These are phyloP conservation scores for Lutjanus campechanus DNA, from an alignment of 2,797 vertebrate species.

Conservation along the genomic window DNA sequence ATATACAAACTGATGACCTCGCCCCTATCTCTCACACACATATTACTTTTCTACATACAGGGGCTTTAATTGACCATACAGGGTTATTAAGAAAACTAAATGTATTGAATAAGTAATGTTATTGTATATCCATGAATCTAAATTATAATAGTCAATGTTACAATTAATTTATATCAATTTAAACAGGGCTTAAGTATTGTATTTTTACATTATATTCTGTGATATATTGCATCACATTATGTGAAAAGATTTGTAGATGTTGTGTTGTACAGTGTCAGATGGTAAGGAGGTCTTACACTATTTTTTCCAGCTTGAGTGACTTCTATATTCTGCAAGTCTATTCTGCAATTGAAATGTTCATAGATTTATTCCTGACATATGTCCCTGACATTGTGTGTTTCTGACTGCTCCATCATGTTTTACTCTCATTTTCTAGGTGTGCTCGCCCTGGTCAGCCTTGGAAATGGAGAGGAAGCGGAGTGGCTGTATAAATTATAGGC, in stretches of 20 bases:
- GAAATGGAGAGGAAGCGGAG: constrained; percentile 32
- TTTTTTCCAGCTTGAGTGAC: background rate
- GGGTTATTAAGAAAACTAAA: too few relatives aligned
- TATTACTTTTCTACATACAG: too few relatives aligned
- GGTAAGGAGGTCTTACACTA: background rate
- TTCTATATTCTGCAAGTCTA: background rate
- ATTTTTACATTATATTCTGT: background rate
- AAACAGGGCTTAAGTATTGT: too few relatives aligned
- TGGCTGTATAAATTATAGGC: constrained; percentile 33
- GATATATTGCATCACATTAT: background rate
- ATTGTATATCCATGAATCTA: too few relatives aligned
- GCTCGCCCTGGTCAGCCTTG: constrained; percentile 34
- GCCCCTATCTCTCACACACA: too few relatives aligned
- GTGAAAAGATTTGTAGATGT: background rate
- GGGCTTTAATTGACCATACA: too few relatives aligned
- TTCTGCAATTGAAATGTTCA: constrained; percentile 27
- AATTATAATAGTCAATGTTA: background rate
- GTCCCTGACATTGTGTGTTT: constrained; percentile 10
- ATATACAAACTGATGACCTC: too few relatives aligned
- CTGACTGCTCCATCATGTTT: constrained; percentile 28
- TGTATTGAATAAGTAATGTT: too few relatives aligned
- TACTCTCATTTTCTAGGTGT: constrained; percentile 17
- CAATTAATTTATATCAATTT: background rate
- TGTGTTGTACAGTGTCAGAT: background rate
- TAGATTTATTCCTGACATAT: constrained; percentile 16